Conservation (phyloP, 1,140 invertebrate genomes). For the Zaprionus lachaisei region DNA sequence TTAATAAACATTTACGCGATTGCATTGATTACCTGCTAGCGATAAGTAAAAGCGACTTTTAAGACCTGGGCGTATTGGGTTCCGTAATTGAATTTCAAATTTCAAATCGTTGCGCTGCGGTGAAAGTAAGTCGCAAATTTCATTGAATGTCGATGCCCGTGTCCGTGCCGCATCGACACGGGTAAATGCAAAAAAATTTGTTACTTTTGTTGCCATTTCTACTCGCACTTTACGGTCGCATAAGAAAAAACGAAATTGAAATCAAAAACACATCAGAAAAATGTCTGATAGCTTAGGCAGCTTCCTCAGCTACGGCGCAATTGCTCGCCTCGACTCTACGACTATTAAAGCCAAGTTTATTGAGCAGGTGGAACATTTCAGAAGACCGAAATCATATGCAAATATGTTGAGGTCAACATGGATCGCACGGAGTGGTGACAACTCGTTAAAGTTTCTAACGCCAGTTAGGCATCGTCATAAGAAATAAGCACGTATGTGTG, state of each 20-base stretch:
- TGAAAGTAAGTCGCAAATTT: conserved; percentile 64
- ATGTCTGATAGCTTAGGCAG: conserved; percentile 6
- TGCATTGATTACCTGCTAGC: conserved; percentile 60
- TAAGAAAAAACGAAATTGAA: conserved; percentile 35
- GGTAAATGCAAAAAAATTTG: conserved; percentile 33
- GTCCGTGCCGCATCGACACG: conserved; percentile 8
- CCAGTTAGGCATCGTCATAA: conserved; percentile 52
- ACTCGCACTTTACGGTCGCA: conserved; percentile 47
- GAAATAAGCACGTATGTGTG: conserved; percentile 30
- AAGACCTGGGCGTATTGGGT: conserved; percentile 61
- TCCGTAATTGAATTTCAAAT: conserved; percentile 80
- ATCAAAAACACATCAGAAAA: conserved; percentile 16
- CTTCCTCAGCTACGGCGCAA: conserved; percentile 48
- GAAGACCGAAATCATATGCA: conserved; percentile 60
- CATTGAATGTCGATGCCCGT: conserved; percentile 27
- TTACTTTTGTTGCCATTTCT: conserved; percentile 3
- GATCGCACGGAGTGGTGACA: conserved; percentile 59
- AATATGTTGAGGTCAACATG: conserved; percentile 64
- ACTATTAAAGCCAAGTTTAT: conserved; percentile 15
- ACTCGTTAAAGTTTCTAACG: conserved; percentile 52
- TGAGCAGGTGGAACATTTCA: conserved; percentile 47
- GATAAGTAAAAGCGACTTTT: conserved; percentile 46
- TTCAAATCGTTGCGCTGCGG: conserved; percentile 47
- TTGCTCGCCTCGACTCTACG: conserved; percentile 19
- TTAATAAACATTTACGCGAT: conserved; percentile 78